Evolutionary conservation across 2,888 invertebrate species (phyloP).

Genomic region (Scrobipalpa atriplicella): DNA sequence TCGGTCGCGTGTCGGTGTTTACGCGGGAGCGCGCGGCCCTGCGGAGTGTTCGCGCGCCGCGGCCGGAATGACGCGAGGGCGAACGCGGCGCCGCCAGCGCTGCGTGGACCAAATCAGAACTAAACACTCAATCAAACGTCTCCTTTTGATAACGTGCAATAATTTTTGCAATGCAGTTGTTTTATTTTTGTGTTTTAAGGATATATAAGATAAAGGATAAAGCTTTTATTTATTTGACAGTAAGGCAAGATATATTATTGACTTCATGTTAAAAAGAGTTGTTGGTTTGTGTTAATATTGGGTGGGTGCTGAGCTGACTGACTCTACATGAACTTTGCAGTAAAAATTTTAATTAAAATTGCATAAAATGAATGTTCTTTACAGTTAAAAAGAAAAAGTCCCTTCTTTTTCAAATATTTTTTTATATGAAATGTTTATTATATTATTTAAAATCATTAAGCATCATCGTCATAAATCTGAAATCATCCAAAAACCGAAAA

Average conservation of each 20-base stretch:
- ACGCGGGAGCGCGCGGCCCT: conserved; percentile 55
- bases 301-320: background rate
- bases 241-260: background rate
- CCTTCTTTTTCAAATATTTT: background rate
- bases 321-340: background rate
- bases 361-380: background rate
- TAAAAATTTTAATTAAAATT: background rate
- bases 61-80: conserved; percentile 75
- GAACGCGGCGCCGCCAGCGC: conserved; percentile 55
- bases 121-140: conserved; percentile 67
- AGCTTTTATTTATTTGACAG: conserved; percentile 7
- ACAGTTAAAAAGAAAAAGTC: background rate
- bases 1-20: conserved; percentile 52
- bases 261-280: background rate
- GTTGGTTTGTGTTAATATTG: background rate
- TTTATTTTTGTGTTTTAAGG: conserved; percentile 35
- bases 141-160: conserved; percentile 54
- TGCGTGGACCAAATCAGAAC: conserved; percentile 49
- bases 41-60: conserved; percentile 72
- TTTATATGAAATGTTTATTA: background rate
- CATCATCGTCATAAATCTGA: background rate
- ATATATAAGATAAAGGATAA: conserved; percentile 7
- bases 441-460: background rate
- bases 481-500: background rate
- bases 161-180: conserved; percentile 53